Percentiles rank a stretch among this genome's conserved stretches.
phyloP scores from a whole-genome alignment of 2,888 invertebrate species.

The Bembecia ichneumoniformis region DNA sequence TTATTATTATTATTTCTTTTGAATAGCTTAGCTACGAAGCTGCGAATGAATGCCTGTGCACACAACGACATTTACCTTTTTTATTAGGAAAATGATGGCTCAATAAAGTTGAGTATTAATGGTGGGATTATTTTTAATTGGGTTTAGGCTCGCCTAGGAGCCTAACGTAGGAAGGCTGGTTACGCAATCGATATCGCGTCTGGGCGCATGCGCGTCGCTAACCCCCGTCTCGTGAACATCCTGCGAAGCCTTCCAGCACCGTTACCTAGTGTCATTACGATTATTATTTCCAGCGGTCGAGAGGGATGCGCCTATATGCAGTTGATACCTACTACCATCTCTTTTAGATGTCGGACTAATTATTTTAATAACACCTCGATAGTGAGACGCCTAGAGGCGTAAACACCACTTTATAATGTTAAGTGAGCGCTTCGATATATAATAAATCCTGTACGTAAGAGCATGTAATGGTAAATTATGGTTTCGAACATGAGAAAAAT shows the following conservation, averaged over 20 bases:
- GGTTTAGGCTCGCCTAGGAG: conserved; percentile 15
- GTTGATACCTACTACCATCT: not conserved
- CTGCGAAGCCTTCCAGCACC: conserved; percentile 8
- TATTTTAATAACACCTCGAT: not conserved
- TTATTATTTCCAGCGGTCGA: not conserved
- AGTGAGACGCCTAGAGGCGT: not conserved
- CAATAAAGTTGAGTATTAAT: not conserved
- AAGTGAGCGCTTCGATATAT: not conserved
- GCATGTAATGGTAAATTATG: no score
- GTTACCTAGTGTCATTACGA: not conserved
- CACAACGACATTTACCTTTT: no score
- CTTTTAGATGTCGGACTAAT: not conserved
- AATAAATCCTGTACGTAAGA: no score
- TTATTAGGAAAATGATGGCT: no score
- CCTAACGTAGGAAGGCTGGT: conserved; percentile 6
- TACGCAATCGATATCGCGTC: conserved; percentile 13
- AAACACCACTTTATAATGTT: not conserved
- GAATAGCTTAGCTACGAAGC: no score
- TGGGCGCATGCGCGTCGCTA: conserved; percentile 16
- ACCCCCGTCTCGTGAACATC: not conserved
- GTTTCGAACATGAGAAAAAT: no score
- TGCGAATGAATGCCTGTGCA: no score
- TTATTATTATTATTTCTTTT: no score
- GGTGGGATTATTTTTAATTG: conserved; percentile 13
- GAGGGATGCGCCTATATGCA: not conserved